Conservation (phyloP, 1,140 invertebrate genomes). For the Heliconius melpomene region DNA sequence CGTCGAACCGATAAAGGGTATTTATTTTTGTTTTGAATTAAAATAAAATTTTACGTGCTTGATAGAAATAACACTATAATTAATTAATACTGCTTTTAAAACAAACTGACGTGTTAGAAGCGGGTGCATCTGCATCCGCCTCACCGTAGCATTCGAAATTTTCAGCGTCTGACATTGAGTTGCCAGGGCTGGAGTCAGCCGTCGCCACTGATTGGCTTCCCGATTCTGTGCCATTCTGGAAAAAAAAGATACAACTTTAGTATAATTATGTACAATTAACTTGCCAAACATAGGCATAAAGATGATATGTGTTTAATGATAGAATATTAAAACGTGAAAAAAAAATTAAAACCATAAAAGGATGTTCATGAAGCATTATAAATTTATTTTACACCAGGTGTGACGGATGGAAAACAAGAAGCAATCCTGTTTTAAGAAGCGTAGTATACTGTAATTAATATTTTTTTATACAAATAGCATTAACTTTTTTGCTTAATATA, state of each 20-base stretch:
- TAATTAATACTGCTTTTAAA: neutral
- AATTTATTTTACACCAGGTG: neutral
- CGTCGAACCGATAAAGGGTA: too few species aligned
- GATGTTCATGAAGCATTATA: neutral
- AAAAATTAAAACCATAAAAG: neutral
- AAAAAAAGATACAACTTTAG: neutral
- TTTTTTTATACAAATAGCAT: neutral
- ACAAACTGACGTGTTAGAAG: slow-evolving; percentile 65
- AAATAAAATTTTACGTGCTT: too few species aligned
- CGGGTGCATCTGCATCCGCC: slow-evolving; percentile 62
- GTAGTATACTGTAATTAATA: neutral
- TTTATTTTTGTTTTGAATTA: too few species aligned
- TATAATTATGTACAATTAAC: neutral
- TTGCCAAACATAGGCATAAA: too few species aligned
- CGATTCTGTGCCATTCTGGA: slow-evolving; percentile 67
- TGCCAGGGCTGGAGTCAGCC: slow-evolving; percentile 72
- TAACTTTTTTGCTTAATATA: neutral
- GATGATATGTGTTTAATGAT: too few species aligned
- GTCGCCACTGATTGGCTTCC: slow-evolving; percentile 53
- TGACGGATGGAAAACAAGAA: neutral
- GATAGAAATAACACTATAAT: too few species aligned
- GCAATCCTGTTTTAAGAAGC: neutral
- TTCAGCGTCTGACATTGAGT: slow-evolving; percentile 79
- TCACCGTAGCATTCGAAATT: slow-evolving; percentile 80
- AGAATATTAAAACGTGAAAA: neutral